Conservation (phyloP, 2,797 vertebrate genomes). For the Yasuhikotakia modesta region DNA sequence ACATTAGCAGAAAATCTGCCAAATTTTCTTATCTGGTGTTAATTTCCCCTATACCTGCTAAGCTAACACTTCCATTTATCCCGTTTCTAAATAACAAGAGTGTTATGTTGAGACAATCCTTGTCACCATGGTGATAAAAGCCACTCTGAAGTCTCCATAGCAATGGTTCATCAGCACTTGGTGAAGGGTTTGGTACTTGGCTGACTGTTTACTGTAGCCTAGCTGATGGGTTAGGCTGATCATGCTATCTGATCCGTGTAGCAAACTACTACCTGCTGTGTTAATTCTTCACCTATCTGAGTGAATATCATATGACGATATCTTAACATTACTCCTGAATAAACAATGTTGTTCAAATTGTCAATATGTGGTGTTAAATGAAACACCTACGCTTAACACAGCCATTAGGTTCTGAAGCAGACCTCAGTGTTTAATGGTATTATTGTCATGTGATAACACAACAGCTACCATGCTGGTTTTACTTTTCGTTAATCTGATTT, state of each 20-base stretch:
- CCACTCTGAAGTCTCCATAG: conserved; percentile 65
- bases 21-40: background rate
- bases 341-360: no score
- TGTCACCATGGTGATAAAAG: conserved; percentile 67
- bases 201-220: conserved; percentile 24
- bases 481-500: no score
- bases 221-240: conserved; percentile 38
- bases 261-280: background rate
- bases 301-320: no score
- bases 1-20: no score
- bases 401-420: no score
- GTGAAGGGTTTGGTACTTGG: conserved; percentile 40
- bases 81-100: conserved; percentile 55
- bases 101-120: conserved; percentile 55
- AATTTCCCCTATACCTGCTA: background rate
- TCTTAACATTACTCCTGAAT: no score
- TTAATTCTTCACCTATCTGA: no score
- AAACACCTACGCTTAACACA: no score
- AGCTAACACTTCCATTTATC: conserved; percentile 7
- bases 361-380: no score
- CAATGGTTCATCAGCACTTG: conserved; percentile 60
- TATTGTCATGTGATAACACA: no score
- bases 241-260: background rate
- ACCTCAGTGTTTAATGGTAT: no score
- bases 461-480: no score